Conservation (phyloP, 2,888 invertebrate species). For the Acheta domesticus region DNA sequence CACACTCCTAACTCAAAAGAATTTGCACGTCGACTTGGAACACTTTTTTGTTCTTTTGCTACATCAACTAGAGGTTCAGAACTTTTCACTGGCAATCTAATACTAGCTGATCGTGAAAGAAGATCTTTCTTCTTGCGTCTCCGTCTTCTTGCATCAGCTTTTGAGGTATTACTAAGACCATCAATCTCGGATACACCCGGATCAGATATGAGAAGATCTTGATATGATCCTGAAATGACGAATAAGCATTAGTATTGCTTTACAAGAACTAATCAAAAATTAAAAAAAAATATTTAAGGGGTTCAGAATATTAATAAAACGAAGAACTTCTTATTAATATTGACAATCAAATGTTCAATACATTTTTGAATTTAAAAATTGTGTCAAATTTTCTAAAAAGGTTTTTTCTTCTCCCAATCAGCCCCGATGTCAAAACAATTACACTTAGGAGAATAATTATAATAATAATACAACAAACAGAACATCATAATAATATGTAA, state of each 20-base stretch:
- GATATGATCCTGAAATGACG: constrained; percentile 31
- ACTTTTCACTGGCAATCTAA: not conserved
- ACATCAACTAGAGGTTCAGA: not conserved
- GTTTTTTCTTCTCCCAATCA: too few species aligned
- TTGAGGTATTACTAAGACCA: constrained; percentile 45
- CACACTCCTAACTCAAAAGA: constrained; percentile 24
- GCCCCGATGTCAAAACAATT: too few species aligned
- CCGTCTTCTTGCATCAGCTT: constrained; percentile 46
- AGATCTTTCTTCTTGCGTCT: constrained; percentile 51
- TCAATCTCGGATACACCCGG: constrained; percentile 43
- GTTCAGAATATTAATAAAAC: too few species aligned
- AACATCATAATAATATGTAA: too few species aligned
- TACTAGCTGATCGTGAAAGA: constrained; percentile 23
- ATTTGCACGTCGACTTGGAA: constrained; percentile 24
- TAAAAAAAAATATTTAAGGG: too few species aligned
- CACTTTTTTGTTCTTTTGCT: not conserved
- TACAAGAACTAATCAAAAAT: too few species aligned
- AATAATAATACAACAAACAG: too few species aligned
- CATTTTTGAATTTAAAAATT: too few species aligned
- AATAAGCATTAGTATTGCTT: not conserved
- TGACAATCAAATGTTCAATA: too few species aligned
- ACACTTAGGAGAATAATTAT: too few species aligned
- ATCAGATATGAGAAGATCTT: constrained; percentile 34
- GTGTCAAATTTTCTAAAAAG: too few species aligned
- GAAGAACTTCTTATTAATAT: too few species aligned